A percentile compares a stretch with the other conserved stretches of the same genome.
Conservation (phyloP, 2,113 vertebrate genomes). For the Pseudolaguvia tuberculata region DNA sequence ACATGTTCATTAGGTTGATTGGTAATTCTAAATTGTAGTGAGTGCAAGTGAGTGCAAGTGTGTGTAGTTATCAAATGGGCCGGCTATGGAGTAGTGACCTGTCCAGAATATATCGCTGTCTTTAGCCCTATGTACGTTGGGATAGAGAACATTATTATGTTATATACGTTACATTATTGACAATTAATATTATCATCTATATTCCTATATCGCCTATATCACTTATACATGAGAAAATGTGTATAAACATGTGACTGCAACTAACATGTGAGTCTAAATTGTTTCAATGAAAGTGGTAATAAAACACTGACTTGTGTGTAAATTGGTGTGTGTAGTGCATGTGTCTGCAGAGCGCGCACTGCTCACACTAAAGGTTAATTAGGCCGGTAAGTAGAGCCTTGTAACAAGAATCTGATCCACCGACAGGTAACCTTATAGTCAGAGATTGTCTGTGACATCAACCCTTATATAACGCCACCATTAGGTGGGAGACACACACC, state of each 20-base stretch:
- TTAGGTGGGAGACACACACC: constrained; percentile 50
- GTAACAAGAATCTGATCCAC: constrained; percentile 79
- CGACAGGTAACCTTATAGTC: constrained; percentile 81
- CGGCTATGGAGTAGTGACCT: too few species aligned
- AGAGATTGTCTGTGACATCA: constrained; percentile 69
- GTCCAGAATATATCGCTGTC: too few species aligned
- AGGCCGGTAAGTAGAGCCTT: constrained; percentile 70
- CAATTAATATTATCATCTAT: too few species aligned
- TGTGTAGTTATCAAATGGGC: too few species aligned
- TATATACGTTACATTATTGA: too few species aligned
- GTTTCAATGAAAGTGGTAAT: constrained; percentile 1
- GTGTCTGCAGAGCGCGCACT: constrained; percentile 11
- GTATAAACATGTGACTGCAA: not conserved
- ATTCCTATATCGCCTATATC: too few species aligned
- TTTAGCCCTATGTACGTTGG: too few species aligned
- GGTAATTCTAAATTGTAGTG: too few species aligned
- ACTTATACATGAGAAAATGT: constrained; percentile 8
- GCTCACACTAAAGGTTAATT: constrained; percentile 78
- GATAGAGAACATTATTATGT: too few species aligned
- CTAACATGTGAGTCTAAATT: not conserved
- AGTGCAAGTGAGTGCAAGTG: too few species aligned
- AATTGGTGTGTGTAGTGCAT: constrained; percentile 6
- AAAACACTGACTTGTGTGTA: not conserved
- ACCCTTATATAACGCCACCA: constrained; percentile 78
- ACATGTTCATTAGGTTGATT: too few species aligned